Evolutionary conservation across 2,888 invertebrate species (phyloP).

Genomic region (Clusia tigrina): DNA sequence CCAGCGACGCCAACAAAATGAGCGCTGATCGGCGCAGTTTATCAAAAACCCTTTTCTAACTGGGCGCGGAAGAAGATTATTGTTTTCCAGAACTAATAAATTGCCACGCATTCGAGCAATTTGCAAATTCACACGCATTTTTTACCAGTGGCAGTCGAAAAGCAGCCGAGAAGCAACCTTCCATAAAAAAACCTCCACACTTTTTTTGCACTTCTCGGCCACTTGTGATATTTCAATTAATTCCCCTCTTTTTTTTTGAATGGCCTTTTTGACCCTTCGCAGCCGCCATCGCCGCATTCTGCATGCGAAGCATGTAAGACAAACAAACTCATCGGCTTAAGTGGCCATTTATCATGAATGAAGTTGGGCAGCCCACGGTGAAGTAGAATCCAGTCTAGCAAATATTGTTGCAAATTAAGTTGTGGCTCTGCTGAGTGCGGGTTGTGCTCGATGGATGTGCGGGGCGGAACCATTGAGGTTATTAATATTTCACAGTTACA

Average conservation of each 20-base stretch:
- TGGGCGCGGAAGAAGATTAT: background rate
- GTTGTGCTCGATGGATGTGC: no score
- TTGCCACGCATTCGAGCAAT: constrained; percentile 49
- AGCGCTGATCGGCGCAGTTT: background rate
- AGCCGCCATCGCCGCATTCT: background rate
- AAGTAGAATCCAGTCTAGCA: no score
- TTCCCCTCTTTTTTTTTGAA: constrained; percentile 27
- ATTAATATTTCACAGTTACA: no score
- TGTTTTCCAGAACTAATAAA: constrained; percentile 49
- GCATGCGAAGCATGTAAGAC: constrained; percentile 32
- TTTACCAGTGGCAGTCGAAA: background rate
- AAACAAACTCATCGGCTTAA: constrained; percentile 53
- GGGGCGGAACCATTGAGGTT: no score
- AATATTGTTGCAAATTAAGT: no score
- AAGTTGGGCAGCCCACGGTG: background rate
- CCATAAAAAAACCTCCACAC: background rate
- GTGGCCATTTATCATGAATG: constrained; percentile 51
- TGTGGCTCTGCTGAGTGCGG: no score
- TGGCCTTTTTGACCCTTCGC: background rate
- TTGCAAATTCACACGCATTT: constrained; percentile 40
- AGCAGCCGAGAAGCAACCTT: background rate
- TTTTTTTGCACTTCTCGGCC: constrained; percentile 7
- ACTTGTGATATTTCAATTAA: constrained; percentile 54
- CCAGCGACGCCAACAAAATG: background rate
- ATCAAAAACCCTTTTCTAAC: background rate